Evolutionary conservation across 1,140 invertebrate species (phyloP).

Genomic region (Drosophila punjabiensis): DNA sequence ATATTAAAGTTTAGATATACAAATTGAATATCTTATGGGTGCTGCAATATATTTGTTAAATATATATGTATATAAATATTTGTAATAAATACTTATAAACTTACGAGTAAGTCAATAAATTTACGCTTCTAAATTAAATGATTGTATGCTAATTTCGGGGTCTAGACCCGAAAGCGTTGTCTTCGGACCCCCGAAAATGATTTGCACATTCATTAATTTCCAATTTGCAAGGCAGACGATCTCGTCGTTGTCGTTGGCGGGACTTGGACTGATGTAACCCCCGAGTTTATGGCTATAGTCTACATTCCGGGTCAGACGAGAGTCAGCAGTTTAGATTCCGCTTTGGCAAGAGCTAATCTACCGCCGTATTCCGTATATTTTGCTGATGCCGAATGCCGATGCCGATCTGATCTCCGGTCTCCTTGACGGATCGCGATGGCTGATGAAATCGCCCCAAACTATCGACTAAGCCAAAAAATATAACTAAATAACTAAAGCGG

Average conservation of each 20-base stretch:
- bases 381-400: constrained; percentile 20
- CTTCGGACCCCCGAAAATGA: constrained; percentile 26
- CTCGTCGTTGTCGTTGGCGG: constrained; percentile 14
- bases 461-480: constrained; percentile 19
- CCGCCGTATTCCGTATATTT: not conserved
- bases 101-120: not conserved
- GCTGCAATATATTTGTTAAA: not conserved
- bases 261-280: constrained; percentile 34
- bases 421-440: constrained; percentile 15
- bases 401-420: constrained; percentile 8
- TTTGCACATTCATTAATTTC: constrained; percentile 43
- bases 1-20: not conserved
- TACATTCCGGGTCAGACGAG: constrained; percentile 38
- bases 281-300: constrained; percentile 4
- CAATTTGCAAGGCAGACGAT: constrained; percentile 49
- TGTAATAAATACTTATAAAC: not conserved
- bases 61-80: not conserved
- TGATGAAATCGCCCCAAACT: constrained; percentile 49
- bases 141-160: constrained; percentile 32
- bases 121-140: not conserved
- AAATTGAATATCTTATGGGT: not conserved
- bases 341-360: constrained; percentile 19
- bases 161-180: constrained; percentile 36
- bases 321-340: constrained; percentile 37
- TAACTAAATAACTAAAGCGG: constrained; percentile 10